Evolutionary conservation across 2,113 vertebrate species (phyloP).

Genomic region (Phodopus roborovskii): DNA sequence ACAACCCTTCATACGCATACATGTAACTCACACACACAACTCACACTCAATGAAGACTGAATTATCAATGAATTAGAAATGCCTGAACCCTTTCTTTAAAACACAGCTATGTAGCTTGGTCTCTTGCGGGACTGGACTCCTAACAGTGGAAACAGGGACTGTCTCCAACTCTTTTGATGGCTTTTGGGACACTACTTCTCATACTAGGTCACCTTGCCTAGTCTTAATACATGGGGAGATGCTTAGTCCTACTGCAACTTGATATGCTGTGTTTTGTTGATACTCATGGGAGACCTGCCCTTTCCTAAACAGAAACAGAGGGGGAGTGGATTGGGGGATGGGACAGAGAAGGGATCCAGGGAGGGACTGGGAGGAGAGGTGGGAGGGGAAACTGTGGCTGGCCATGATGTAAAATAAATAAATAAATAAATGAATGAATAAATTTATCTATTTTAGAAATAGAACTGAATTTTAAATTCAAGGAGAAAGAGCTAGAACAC

Average conservation of each 20-base stretch:
- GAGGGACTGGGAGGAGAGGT: neutral
- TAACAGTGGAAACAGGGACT: neutral
- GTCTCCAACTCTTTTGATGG: neutral
- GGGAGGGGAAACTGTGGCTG: neutral
- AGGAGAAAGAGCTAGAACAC: neutral
- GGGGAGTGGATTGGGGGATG: neutral
- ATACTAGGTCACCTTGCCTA: neutral
- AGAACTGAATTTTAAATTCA: constrained; percentile 19
- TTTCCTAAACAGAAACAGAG: neutral
- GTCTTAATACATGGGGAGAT: neutral
- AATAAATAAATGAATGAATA: too few species aligned
- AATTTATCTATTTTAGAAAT: neutral
- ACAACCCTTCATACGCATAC: neutral
- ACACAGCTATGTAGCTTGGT: neutral
- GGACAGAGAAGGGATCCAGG: too few species aligned
- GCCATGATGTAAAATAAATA: neutral
- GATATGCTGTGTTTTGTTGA: neutral
- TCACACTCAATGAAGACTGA: neutral
- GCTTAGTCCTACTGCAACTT: neutral
- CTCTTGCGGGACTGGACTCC: neutral
- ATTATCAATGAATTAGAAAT: constrained; percentile 43
- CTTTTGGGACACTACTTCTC: neutral
- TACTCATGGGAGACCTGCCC: neutral
- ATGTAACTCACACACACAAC: neutral
- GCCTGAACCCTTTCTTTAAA: constrained; percentile 17